Evolutionary conservation across 2,797 vertebrate species (phyloP), one percentile per base, ranked within the genome.

Genomic region (Onychomys arenicola): DNA sequence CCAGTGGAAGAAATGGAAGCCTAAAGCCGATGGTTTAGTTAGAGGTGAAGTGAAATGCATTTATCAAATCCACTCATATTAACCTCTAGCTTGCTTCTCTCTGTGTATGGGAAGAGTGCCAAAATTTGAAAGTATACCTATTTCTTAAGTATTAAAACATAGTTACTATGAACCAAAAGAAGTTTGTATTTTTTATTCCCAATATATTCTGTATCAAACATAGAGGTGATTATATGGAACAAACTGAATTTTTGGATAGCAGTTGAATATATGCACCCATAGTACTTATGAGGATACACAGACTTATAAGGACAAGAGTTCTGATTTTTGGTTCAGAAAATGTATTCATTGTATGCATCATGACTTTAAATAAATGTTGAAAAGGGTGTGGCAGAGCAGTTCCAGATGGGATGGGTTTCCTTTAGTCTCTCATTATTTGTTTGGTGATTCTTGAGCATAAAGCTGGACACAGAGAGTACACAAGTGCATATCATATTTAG

Each of bases 1-100:
- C 97, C 97, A 90, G 97, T 2, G 92, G 90, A 95, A 98, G 94
- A 97, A 97, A 92, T 78, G 91, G 90, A 89, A 97, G 81, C 97
- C 94, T 96, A 93, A 97, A 29, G 97, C 92, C 89, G 95, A 75
- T 97, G 96, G 97, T 97, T 97, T 96, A 76, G 83, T 94, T 84
- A 89, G 95, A 96, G 96, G 96, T 88, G 92, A 98, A 90, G 90
- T 40, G 78, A 97, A 98, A 96, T 82, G 95, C 96, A 89, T 88
- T 92, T 92, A 57, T 97, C 90, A 81, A 23, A 90, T 97, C 97
- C 75, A 52, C 94, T 91, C 13, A 0, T 2, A 88, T 96, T 97
- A 97, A 98, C 96, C 93, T 96, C 91, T 96, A 80, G 90, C 97
- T 97, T 93, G 87, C 90, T 97, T 88, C 91, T 55, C 14, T 78